Conservation (phyloP, 1,140 invertebrate genomes). For the Magallana ariakensis region DNA sequence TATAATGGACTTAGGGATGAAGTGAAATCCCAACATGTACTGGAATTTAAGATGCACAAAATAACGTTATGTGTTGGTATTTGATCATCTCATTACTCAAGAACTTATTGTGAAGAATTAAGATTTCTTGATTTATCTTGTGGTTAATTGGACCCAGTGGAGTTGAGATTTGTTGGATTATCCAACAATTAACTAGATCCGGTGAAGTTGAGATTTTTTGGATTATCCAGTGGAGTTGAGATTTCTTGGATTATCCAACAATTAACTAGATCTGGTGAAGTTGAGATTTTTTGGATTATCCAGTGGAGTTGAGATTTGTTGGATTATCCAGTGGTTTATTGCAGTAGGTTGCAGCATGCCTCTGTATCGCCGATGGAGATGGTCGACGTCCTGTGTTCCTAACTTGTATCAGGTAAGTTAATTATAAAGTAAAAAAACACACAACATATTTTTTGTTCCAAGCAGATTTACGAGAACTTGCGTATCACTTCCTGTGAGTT, state of each 20-base stretch:
- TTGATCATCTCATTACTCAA: too few species aligned
- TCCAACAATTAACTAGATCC: too few species aligned
- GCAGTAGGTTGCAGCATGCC: conserved; percentile 45
- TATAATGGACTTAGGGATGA: not conserved
- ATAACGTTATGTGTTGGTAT: too few species aligned
- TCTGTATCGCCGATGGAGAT: conserved; percentile 56
- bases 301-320: not conserved
- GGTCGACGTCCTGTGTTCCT: conserved; percentile 58
- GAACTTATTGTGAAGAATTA: too few species aligned
- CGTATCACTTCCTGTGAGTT: not conserved
- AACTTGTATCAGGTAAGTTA: conserved; percentile 53
- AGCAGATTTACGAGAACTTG: not conserved
- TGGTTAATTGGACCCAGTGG: too few species aligned
- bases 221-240: not conserved
- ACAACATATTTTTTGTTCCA: not conserved
- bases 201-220: too few species aligned
- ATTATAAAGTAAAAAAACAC: not conserved
- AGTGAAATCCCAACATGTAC: too few species aligned
- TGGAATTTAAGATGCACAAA: too few species aligned
- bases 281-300: not conserved
- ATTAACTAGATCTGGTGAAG: not conserved
- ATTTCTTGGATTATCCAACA: not conserved
- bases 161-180: too few species aligned
- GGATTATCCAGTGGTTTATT: not conserved
- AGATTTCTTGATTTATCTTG: too few species aligned